Conservation (phyloP, 2,888 invertebrate genomes). For the Andrena camellia region DNA sequence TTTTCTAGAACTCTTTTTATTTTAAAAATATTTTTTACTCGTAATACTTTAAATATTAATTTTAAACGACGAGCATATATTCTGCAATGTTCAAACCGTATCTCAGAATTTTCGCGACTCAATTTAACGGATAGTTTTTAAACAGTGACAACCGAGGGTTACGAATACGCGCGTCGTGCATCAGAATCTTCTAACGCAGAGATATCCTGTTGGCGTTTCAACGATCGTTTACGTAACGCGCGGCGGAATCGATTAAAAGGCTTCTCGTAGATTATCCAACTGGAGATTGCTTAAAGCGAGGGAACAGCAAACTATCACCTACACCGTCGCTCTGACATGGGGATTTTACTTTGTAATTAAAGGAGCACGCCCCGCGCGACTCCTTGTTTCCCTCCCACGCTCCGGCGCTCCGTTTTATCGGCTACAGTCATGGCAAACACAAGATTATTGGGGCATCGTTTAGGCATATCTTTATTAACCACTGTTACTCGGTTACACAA, state of each 20-base stretch:
- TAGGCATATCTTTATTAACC: constrained; percentile 24
- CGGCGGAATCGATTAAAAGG: constrained; percentile 18
- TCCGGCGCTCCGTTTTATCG: not conserved
- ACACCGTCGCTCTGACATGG: not conserved
- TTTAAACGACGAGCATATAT: too few relatives aligned
- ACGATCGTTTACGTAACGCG: constrained; percentile 27
- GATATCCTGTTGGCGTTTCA: not conserved
- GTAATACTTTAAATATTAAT: too few relatives aligned
- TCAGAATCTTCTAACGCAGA: too few relatives aligned
- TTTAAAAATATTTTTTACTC: too few relatives aligned
- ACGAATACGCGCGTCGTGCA: too few relatives aligned
- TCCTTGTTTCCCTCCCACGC: not conserved
- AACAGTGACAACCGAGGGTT: too few relatives aligned
- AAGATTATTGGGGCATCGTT: constrained; percentile 4
- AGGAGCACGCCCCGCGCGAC: not conserved
- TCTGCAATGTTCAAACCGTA: too few relatives aligned
- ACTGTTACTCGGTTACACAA: constrained; percentile 1
- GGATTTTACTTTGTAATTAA: not conserved
- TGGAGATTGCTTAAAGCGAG: not conserved
- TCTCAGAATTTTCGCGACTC: too few relatives aligned
- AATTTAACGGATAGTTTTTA: too few relatives aligned
- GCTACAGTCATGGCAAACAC: not conserved
- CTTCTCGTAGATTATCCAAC: not conserved
- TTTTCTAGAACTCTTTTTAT: too few relatives aligned
- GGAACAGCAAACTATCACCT: not conserved